Percentiles rank a stretch among this genome's conserved stretches.
Evolutionary conservation across 2,888 invertebrate species (phyloP).

Genomic region (Drepana falcataria): DNA sequence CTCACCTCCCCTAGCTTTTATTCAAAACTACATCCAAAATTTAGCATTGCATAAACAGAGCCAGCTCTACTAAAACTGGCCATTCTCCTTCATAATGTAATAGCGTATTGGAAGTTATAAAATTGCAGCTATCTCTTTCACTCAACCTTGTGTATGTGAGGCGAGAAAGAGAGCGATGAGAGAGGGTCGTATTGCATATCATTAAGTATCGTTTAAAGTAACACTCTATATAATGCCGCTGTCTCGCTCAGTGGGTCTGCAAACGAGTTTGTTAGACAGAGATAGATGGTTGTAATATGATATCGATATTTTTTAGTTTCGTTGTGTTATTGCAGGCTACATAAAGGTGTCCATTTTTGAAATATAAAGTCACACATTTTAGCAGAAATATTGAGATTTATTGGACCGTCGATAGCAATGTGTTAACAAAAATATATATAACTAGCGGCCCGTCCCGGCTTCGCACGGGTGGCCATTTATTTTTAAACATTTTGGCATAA

Average conservation of each 20-base stretch:
- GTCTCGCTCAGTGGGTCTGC: slow-evolving; percentile 32
- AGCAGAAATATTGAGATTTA: background rate
- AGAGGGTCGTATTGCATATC: slow-evolving; percentile 61
- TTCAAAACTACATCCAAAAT: slow-evolving; percentile 14
- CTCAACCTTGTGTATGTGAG: slow-evolving; percentile 10
- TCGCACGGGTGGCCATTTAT: too few species aligned
- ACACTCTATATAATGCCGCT: slow-evolving; percentile 20
- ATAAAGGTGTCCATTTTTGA: background rate
- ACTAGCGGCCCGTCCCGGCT: too few species aligned
- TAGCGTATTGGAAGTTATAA: slow-evolving; percentile 14
- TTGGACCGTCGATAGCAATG: too few species aligned
- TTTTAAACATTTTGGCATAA: too few species aligned
- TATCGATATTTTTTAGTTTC: slow-evolving; percentile 28
- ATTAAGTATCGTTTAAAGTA: slow-evolving; percentile 42
- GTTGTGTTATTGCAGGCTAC: slow-evolving; percentile 21
- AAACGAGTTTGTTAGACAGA: slow-evolving; percentile 16
- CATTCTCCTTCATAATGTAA: slow-evolving; percentile 26
- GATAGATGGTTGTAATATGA: slow-evolving; percentile 38
- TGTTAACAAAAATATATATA: too few species aligned
- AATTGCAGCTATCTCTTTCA: slow-evolving; percentile 22
- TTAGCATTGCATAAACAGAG: slow-evolving; percentile 10
- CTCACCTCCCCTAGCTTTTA: slow-evolving; percentile 21
- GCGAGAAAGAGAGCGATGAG: slow-evolving; percentile 30
- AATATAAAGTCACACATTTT: background rate
- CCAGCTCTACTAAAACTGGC: slow-evolving; percentile 31